A percentile compares a stretch with the other conserved stretches of the same genome.
phyloP scores from a whole-genome alignment of 2,888 invertebrate species.

The Endotricha flammealis region DNA sequence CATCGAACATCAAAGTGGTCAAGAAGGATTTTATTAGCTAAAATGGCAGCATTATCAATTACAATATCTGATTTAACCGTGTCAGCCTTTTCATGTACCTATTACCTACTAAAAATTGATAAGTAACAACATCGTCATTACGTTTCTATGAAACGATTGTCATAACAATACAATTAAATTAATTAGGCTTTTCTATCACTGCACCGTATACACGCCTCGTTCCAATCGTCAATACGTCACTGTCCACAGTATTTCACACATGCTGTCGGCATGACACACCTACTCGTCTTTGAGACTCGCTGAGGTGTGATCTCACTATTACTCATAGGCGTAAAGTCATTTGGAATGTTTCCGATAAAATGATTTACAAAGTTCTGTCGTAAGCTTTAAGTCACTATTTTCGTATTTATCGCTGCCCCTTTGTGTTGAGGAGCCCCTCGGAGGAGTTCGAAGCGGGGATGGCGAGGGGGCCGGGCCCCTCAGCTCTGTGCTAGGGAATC shows the following conservation, averaged over 20 bases:
- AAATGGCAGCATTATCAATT: conserved; percentile 44
- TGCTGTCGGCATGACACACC: conserved; percentile 24
- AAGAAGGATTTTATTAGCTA: conserved; percentile 28
- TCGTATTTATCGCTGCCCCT: conserved; percentile 37
- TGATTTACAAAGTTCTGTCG: conserved; percentile 5
- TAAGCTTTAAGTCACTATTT: conserved; percentile 24
- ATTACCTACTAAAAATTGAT: conserved; percentile 70
- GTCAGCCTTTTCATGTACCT: conserved; percentile 74
- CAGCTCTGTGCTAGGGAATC: conserved; percentile 77
- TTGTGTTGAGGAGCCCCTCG: conserved; percentile 55
- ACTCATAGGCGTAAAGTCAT: conserved; percentile 26
- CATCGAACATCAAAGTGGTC: conserved; percentile 22
- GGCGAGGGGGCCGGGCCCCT: conserved; percentile 58
- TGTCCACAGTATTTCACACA: conserved; percentile 45
- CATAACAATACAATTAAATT: conserved; percentile 65
- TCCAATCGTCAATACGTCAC: conserved; percentile 27
- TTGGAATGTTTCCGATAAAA: conserved; percentile 40
- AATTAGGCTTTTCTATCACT: conserved; percentile 74
- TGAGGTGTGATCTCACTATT: conserved; percentile 29
- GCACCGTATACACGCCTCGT: conserved; percentile 70
- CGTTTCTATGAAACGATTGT: conserved; percentile 74
- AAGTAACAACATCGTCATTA: conserved; percentile 66
- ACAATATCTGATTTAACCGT: conserved; percentile 60
- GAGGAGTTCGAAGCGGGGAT: conserved; percentile 63
- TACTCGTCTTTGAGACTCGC: conserved; percentile 63